Conservation (phyloP, 2,797 vertebrate species). For the Chiloscyllium punctatum region DNA sequence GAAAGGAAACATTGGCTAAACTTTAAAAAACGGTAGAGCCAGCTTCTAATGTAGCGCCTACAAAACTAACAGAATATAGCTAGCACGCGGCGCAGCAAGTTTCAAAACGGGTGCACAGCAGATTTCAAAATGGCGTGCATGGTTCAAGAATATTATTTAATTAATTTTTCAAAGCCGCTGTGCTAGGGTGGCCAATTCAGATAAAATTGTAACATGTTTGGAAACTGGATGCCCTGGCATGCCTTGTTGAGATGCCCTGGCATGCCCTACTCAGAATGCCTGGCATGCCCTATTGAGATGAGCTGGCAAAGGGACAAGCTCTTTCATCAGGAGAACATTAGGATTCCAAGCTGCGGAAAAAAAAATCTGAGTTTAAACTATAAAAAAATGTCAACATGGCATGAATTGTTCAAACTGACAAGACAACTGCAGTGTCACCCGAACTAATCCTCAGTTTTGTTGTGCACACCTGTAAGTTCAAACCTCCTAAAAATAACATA, state of each 20-base stretch:
- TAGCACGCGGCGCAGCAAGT: neutral
- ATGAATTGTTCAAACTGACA: neutral
- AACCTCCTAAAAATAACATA: neutral
- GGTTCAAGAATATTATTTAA: constrained; percentile 8
- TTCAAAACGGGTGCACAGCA: constrained; percentile 26
- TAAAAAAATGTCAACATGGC: neutral
- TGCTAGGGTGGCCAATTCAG: constrained; percentile 61
- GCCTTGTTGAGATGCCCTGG: constrained; percentile 27
- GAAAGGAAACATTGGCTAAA: constrained; percentile 68
- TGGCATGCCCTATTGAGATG: constrained; percentile 73
- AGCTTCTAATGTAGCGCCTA: constrained; percentile 56
- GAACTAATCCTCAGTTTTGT: neutral
- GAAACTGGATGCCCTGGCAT: constrained; percentile 35
- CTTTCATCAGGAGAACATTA: constrained; percentile 80
- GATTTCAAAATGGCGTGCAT: constrained; percentile 22
- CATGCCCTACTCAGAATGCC: constrained; percentile 50
- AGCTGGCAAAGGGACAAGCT: constrained; percentile 90
- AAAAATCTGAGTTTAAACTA: constrained; percentile 25
- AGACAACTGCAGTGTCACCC: constrained; percentile 30
- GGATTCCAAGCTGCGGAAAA: constrained; percentile 26
- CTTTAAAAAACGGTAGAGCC: constrained; percentile 68
- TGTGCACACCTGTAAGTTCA: neutral
- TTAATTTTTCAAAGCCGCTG: constrained; percentile 54
- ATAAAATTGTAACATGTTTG: constrained; percentile 18
- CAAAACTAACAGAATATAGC: constrained; percentile 20